phyloP scores from a whole-genome alignment of 1,140 invertebrate species.

The Pseudomyrmex cubaensis region DNA sequence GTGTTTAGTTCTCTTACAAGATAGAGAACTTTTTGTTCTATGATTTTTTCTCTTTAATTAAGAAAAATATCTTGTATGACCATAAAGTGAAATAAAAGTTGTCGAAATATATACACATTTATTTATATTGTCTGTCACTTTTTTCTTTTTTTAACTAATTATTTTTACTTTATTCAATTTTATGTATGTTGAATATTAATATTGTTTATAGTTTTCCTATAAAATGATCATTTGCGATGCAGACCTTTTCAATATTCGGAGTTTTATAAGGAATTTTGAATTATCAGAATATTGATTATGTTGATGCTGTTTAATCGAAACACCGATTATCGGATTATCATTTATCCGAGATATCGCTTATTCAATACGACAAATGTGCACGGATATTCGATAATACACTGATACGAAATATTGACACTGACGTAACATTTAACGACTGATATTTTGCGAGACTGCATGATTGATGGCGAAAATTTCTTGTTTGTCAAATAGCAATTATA shows the following conservation, averaged over 20 bases:
- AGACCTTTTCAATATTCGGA: not conserved
- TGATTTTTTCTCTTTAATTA: slow-evolving; percentile 5
- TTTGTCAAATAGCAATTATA: not conserved
- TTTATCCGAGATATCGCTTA: slow-evolving; percentile 48
- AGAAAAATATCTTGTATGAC: too few species aligned
- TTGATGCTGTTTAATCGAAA: slow-evolving; percentile 37
- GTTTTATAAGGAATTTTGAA: slow-evolving; percentile 20
- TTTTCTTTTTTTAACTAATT: too few species aligned
- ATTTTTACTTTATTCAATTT: too few species aligned
- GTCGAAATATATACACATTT: too few species aligned
- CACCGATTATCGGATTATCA: slow-evolving; percentile 57
- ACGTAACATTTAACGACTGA: slow-evolving; percentile 12
- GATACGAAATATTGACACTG: slow-evolving; percentile 36
- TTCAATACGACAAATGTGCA: slow-evolving; percentile 37
- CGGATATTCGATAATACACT: slow-evolving; percentile 29
- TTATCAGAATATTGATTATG: slow-evolving; percentile 43
- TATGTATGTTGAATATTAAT: too few species aligned
- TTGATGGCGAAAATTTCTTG: not conserved
- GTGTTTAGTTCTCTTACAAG: slow-evolving; percentile 17
- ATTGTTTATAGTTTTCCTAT: not conserved
- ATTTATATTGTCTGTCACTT: too few species aligned
- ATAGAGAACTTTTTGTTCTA: slow-evolving; percentile 9
- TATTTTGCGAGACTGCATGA: slow-evolving; percentile 8
- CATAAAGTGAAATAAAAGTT: too few species aligned
- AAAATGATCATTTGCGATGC: not conserved